These are phyloP conservation scores for Cryptocephalus primarius DNA, from an alignment of 2,888 invertebrate species.

Conservation along the genomic window DNA sequence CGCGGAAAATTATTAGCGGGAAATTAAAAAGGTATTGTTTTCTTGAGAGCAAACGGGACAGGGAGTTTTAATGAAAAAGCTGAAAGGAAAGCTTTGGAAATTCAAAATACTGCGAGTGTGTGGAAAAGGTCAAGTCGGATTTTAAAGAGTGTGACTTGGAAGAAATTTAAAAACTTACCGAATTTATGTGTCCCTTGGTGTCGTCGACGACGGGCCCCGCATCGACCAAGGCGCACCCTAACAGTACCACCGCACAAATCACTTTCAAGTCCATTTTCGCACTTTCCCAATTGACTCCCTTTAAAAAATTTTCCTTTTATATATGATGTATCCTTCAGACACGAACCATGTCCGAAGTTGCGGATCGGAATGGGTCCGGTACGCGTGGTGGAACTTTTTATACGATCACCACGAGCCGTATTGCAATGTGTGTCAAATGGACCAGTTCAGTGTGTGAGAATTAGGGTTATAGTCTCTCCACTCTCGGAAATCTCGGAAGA, in stretches of 20 bases:
- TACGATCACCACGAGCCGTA: constrained; percentile 25
- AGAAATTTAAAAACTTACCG: too few species aligned
- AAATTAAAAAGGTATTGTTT: not conserved
- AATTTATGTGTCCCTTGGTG: constrained; percentile 31
- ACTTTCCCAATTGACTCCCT: not conserved
- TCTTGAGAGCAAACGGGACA: not conserved
- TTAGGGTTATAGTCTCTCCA: constrained; percentile 31
- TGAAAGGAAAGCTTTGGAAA: too few species aligned
- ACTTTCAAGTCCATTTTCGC: constrained; percentile 32
- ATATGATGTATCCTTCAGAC: constrained; percentile 6
- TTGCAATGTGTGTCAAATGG: constrained; percentile 35
- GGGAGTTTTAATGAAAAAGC: too few species aligned
- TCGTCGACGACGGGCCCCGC: constrained; percentile 35
- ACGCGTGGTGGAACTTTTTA: constrained; percentile 34
- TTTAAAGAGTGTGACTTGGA: too few species aligned
- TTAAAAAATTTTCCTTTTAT: constrained; percentile 5
- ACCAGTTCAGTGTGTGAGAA: constrained; percentile 32
- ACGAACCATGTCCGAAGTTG: constrained; percentile 33
- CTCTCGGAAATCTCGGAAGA: constrained; percentile 8
- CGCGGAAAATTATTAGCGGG: constrained; percentile 1
- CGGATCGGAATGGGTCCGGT: constrained; percentile 32
- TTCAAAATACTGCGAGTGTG: too few species aligned
- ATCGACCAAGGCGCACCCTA: constrained; percentile 19
- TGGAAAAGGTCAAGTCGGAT: too few species aligned
- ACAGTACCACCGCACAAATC: constrained; percentile 32